Evolutionary conservation across 2,113 vertebrate genomes (phyloP), one percentile per base, ranked within the genome.

Genomic region (Nycticebus coucang): DNA sequence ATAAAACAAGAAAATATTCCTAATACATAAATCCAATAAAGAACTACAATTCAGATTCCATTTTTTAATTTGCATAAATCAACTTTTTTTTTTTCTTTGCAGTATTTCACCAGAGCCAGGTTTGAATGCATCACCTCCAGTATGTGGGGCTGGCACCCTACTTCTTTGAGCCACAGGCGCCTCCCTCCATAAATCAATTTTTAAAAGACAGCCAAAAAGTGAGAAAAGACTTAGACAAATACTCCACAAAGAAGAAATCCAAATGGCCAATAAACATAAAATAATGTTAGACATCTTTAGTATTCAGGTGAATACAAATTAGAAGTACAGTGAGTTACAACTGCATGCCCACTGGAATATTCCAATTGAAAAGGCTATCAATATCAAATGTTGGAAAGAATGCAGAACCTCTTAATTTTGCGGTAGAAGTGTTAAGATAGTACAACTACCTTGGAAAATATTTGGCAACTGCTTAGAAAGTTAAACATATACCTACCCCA

Each of bases 1-100:
- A n/a, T n/a, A n/a, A n/a, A n/a, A 89, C 1, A 5, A 72, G 50
- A 94, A 94, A 87, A 66, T 41, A 91, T 28, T 69, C 57, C 24
- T 10, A 28, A 18, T 55, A 35, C 2, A 28, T 28, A 55, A 41
- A 35, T 37, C 60, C 74, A 95, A 79, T 33, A 83, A 88, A 93
- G 50, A 94, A 93, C 53, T 90, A 81, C 41, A 95, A 72, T 74
- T 50, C 60, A 88, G 30, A 50, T 57, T 90, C n/a, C 17, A 55
- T 75, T 85, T 87, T 72, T 7, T 19, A 75, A 89, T 94, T 94
- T 37, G 53, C 75, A 35, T 15, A 84, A 94, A 62, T 87, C 37
- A 30, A 30, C 72, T 83, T 89, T 64, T 75, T 41, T 41, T 41
- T 41, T 41, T 41, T 41, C 5, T 41, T 41, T 41, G 41, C 41